Evolutionary conservation across 2,797 vertebrate species (phyloP), one percentile per base, ranked within the genome.

Genomic region (Syngnathus rostellatus): DNA sequence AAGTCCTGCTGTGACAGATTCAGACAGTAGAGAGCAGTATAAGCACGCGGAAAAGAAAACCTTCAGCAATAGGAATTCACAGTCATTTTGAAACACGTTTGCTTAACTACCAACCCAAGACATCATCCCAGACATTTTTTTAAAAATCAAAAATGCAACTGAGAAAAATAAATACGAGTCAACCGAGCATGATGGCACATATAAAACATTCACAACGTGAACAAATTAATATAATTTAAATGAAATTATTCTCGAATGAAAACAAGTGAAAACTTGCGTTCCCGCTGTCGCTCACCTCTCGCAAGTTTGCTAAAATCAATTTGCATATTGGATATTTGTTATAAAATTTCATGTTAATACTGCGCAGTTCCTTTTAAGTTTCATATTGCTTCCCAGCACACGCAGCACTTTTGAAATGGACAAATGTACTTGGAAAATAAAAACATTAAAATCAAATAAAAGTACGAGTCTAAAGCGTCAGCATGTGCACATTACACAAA

Each of bases 21-120:
- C 0, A 45, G 41, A 60, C 88, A 84, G 72, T 67, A 88, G 87
- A 68, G 76, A 85, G 87, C 87, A 82, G 77, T 79, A 72, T 65
- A 68, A 66, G 64, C 71, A 50, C 10, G 50, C 31, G 38, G 17
- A 69, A 77, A 79, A 38, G 5, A 63, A 62, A 25, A 31, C 19
- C 19, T 50, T 50, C 19, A 31, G 6, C 5, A 57, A 57, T 1
- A 5, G 12, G 48, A 6, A 31, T 31, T 31, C 19, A 9, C 19
- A 7, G 14, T 9, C 14, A 51, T 31, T 31, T 57, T 57, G 31
- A 9, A 55, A 11, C 19, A 54, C 63, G 46, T 61, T 62, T 62
- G 11, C 23, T 40, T 61, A 4, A 39, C 43, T 40, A 63, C 16
- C 23, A 7, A 58, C 45, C 2, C 43, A 70, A 51, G 19, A 51